Base-by-base conservation (phyloP, 2,797 vertebrate genomes). In the Mormyrops attenuatus region DNA sequence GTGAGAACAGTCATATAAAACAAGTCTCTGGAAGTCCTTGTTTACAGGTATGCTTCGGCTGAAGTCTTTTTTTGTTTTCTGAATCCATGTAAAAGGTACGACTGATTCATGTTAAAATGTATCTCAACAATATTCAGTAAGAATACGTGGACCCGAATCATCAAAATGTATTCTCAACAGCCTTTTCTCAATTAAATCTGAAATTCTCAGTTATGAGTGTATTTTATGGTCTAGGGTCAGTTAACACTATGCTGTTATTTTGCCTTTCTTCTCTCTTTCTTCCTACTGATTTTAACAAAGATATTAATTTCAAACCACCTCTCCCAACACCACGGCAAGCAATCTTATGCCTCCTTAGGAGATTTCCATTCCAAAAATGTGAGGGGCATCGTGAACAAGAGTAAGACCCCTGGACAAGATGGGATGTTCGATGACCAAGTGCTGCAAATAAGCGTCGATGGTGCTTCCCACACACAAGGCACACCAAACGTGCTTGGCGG, bases 351-450 rank as follows among this genome's bases (percentile, higher is more conserved):
- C 96, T 94, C 60, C 80, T 91, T 90, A 97, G 93, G 0, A 96
- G 95, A 57, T 41, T 63, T 3, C 91, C 85, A 89, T 95, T 97
- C 96, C 96, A 97, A 92, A 96, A 97, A 1, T 94, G 93, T 88
- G 93, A 95, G 26, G 93, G 93, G 92, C 96, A 97, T 87, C 87
- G 94, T 90, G 92, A 93, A 94, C 96, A 97, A n/a, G 94, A 94
- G 93, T 95, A 96, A 8, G 92, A 90, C 0, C 94, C 94, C 82
- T 94, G 94, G 57, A 91, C 93, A 0, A 96, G 94, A 90, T 97
- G 96, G 60, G 90, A 93, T 77, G 94, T 94, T 52, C 96, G 90
- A 94, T 97, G 96, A 47, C 92, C 92, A 91, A 97, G 93, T 73
- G 96, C 96, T 44, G 92, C 93, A 92, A 93, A 92, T 30, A 97